Base-by-base conservation (phyloP, 1,140 invertebrate genomes). In the Magallana angulata region DNA sequence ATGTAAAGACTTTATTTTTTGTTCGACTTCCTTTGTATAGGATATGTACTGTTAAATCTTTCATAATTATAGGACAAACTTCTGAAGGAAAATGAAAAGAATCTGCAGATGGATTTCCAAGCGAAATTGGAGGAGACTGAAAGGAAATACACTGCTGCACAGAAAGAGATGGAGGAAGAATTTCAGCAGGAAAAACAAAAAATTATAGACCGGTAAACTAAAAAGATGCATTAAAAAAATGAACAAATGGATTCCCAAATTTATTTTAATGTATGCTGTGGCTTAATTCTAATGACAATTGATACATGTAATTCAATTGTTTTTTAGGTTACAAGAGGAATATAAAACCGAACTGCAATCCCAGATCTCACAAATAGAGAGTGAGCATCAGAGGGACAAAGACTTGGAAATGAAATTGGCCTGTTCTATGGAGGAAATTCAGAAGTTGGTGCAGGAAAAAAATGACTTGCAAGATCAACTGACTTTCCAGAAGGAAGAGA, bases 161-260 rank as follows among this genome's bases (percentile, higher is more conserved):
- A 88, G 30, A 85, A 88, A 62, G 81, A 85, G n/a, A 60, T 88
- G 56, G 84, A 88, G 57, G 71, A 24, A 36, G 57, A 83, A 57
- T 88, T 85, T 64, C 84, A 62, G 1, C 18, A 86, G 58, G 87
- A 88, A 64, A 88, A 88, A 84, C 87, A 88, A 56, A 82, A 86
- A 9, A 62, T 88, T 2, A 76, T 88, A 4, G 81, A 88, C 24
- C 85, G 83, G 71, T 86, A 88, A 57, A 82, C 60, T 84, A 36
- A 12, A 8, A 30, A 36, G 36, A 30, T 12, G 14, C 16, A 64
- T 64, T 64, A 36, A 12, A 24, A 24, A 76, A 5, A 11, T 76
- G 36, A 48, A 48, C 36, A 48, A 48, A 48, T 48, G 36, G 5
- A 48, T 48, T 5, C 36, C 36, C 5, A 48, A 48, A 48, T 48